These are phyloP conservation scores for Teleopsis dalmanni DNA, from an alignment of 1,140 invertebrate genomes.

Conservation along the genomic window DNA sequence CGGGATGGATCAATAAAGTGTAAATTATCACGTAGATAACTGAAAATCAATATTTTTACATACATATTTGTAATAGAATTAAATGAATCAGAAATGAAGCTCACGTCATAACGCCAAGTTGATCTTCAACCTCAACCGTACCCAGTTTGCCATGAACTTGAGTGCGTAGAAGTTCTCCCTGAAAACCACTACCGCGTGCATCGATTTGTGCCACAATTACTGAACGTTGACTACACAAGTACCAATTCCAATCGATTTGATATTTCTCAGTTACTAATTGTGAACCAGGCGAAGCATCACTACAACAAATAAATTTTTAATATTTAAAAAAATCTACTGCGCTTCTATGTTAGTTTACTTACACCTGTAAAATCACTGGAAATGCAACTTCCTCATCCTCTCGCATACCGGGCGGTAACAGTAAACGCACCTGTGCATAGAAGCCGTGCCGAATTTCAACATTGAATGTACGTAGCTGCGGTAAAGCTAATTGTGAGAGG, in stretches of 20 bases:
- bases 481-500: constrained; percentile 49
- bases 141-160: constrained; percentile 61
- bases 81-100: constrained; percentile 13
- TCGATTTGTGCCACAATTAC: constrained; percentile 74
- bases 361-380: constrained; percentile 73
- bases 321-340: neutral
- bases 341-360: constrained; percentile 45
- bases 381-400: constrained; percentile 75
- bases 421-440: constrained; percentile 55
- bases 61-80: neutral
- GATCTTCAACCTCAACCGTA: constrained; percentile 70
- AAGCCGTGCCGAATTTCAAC: constrained; percentile 50
- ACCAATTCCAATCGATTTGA: constrained; percentile 67
- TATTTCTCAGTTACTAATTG: constrained; percentile 69
- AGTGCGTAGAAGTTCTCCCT: constrained; percentile 65
- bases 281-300: constrained; percentile 65
- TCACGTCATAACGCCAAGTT: constrained; percentile 71
- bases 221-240: constrained; percentile 64
- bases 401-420: constrained; percentile 66
- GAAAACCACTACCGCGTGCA: constrained; percentile 66
- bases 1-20: constrained; percentile 66
- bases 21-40: constrained; percentile 62
- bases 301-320: constrained; percentile 22
- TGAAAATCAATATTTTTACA: constrained; percentile 30
- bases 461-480: constrained; percentile 53